A percentile compares a stretch with the other conserved stretches of the same genome.
phyloP scores from a whole-genome alignment of 2,113 vertebrate genomes.

The Zingel zingel region DNA sequence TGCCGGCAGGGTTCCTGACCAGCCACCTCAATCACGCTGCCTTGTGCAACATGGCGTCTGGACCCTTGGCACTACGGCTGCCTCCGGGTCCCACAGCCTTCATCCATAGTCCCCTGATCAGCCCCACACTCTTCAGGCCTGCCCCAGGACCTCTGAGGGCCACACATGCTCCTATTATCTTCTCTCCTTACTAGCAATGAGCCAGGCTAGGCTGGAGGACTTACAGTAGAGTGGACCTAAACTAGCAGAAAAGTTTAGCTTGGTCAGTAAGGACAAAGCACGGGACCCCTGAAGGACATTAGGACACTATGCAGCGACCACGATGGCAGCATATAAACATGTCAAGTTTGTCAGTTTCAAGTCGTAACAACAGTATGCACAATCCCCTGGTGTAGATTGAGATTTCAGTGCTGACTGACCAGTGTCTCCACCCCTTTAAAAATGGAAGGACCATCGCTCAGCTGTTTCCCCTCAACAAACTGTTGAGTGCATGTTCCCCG shows the following conservation, averaged over 20 bases:
- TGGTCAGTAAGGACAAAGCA: conserved; percentile 20
- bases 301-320: conserved; percentile 44
- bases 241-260: conserved; percentile 2
- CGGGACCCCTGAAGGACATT: conserved; percentile 26
- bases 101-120: conserved; percentile 91
- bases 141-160: conserved; percentile 88
- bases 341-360: conserved; percentile 38
- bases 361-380: conserved; percentile 46
- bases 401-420: conserved; percentile 45
- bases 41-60: conserved; percentile 89
- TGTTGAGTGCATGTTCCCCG: conserved; percentile 66
- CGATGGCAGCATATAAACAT: conserved; percentile 27
- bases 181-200: conserved; percentile 89
- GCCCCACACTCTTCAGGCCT: conserved; percentile 92
- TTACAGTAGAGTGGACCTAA: conserved; percentile 17
- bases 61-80: conserved; percentile 87
- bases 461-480: conserved; percentile 53
- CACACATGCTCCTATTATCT: conserved; percentile 90
- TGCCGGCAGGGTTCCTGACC: conserved; percentile 91
- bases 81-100: conserved; percentile 85
- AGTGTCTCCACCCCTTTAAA: conserved; percentile 22
- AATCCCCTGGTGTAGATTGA: conserved; percentile 38
- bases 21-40: conserved; percentile 85
- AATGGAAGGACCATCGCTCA: conserved; percentile 57
- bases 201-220: conserved; percentile 14